A percentile compares a stretch with the other conserved stretches of the same genome.
Evolutionary conservation across 2,888 invertebrate genomes (phyloP).

Genomic region (Folsomia candida): DNA sequence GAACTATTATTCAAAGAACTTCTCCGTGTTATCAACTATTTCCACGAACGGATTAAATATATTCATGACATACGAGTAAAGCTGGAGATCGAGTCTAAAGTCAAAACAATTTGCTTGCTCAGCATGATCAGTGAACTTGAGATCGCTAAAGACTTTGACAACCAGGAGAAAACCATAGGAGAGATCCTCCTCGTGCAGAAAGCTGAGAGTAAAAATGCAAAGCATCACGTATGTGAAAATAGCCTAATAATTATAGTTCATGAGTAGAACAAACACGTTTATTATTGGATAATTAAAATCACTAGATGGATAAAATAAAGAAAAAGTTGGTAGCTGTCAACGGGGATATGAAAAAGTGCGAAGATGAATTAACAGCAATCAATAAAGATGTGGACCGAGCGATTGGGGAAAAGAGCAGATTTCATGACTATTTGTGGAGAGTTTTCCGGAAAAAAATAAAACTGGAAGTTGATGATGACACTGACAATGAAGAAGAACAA

Average conservation of each 20-base stretch:
- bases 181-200: conserved; percentile 56
- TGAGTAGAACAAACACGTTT: neutral
- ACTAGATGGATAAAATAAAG: conserved; percentile 51
- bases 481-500: neutral
- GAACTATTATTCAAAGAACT: conserved; percentile 64
- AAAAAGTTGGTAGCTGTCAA: conserved; percentile 59
- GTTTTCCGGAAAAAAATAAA: conserved; percentile 82
- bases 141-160: conserved; percentile 70
- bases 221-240: conserved; percentile 28
- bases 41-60: conserved; percentile 64
- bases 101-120: conserved; percentile 60
- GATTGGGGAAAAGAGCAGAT: conserved; percentile 68
- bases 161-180: conserved; percentile 65
- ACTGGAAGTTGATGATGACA: conserved; percentile 61
- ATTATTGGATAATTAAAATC: neutral
- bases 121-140: conserved; percentile 72
- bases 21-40: conserved; percentile 61
- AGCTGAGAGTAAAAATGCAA: conserved; percentile 35
- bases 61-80: conserved; percentile 62
- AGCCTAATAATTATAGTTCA: neutral
- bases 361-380: conserved; percentile 57
- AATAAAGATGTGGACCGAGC: conserved; percentile 62
- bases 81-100: conserved; percentile 61
- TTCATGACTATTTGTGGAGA: conserved; percentile 71
- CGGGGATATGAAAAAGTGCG: conserved; percentile 55